Evolutionary conservation across 2,113 vertebrate genomes (phyloP), one percentile per base, ranked within the genome.

Genomic region (Neopipo cinnamomea): DNA sequence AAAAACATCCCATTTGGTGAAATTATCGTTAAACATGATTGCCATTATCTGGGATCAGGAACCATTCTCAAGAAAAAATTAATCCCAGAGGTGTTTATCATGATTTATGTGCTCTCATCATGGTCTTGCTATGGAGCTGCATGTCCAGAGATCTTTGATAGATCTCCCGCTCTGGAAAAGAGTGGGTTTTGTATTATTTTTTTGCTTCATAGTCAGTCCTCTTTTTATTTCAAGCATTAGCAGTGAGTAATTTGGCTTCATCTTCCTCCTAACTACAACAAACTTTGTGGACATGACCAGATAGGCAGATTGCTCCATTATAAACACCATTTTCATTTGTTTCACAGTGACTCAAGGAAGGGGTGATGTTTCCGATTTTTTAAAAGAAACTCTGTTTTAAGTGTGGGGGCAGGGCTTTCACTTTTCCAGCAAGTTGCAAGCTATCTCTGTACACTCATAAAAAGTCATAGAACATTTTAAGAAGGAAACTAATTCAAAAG

Each of bases 401-500:
- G 4, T 14, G 3, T 11, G 4, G 1, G 1, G 6, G 4, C 22
- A 55, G 28, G 47, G 4, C 17, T 65, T 46, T n/a, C 10, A 8
- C 30, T 15, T 67, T 77, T 66, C 42, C 28, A 73, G 20, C 13
- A 80, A 31, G 19, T 46, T 76, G 25, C 5, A 67, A 84, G 19
- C n/a, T 79, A 31, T 25, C 10, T 80, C 42, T 50, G 37, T 13
- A 66, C 19, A 33, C 11, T 70, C 17, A 12, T 27, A 47, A 47
- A 68, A 91, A 72, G 5, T 13, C 53, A 73, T 15, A 78, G 59
- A 80, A 27, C 5, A 46, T 53, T 59, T 70, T 75, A 62, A 47
- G 28, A 75, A 79, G 25, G 42, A 71, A 75, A 75, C 49, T 5
- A 53, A 62, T 33, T 24, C n/a, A 61, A 67, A 75, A 86, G 12